Evolutionary conservation across 2,797 vertebrate species (phyloP), one percentile per base, ranked within the genome.

Genomic region (Clarias platycephalus): DNA sequence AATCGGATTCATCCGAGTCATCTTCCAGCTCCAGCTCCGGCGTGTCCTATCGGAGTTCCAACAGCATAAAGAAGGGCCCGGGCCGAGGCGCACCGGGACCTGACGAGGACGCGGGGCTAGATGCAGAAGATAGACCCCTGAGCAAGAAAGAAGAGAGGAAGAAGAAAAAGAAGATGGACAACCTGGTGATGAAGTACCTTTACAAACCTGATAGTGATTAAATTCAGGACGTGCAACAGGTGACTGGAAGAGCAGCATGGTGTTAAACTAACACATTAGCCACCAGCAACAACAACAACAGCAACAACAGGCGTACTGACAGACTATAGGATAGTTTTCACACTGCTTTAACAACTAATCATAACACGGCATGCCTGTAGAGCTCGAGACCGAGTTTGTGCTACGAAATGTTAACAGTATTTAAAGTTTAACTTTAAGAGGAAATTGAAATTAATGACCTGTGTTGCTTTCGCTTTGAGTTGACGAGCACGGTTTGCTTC

Each of bases 171-270:
- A 95, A 97, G 90, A 91, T 97, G 90, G 97, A 99, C 91, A 98
- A 85, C 91, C 68, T 98, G 91, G 93, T 99, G 95, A 99, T 99
- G 98, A 99, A 98, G 90, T 99, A 99, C 90, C 95, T 98, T 84
- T 99, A 98, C 94, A 97, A 93, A 55, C 95, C 97, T 0, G 98
- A 98, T 94, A 98, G 97, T 90, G 98, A 99, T 93, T 98, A 96
- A 96, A 89, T 89, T 6, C 76, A 15, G 55, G 76, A 78, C 22
- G 24, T 78, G 37, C 74, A 55, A 91, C 90, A 93, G 95, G 95
- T 98, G 97, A 97, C 97, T 31, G 28, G 67, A 88, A 91, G 93
- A 88, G 78, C 55, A 80, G 91, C 91, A 93, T 89, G 88, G 93
- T 91, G 94, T 95, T 94, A 89, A 40, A 88, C 91, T 95, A 95